Conservation (phyloP, 2,113 vertebrate genomes). For the Haliaeetus leucogaster region DNA sequence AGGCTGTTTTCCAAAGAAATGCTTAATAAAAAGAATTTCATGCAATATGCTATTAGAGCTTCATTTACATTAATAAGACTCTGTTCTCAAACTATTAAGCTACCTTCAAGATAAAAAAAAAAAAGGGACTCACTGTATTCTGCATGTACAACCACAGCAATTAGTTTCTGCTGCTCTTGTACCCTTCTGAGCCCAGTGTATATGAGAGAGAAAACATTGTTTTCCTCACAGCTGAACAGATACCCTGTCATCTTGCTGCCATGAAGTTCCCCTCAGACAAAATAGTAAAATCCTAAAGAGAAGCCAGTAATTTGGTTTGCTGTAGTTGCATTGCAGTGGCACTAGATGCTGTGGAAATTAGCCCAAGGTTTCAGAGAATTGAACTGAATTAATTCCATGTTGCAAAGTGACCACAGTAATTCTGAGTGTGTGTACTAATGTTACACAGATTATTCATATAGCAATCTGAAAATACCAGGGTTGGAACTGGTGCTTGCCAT, state of each 20-base stretch:
- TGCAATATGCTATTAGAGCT: conserved; percentile 30
- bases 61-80: conserved; percentile 53
- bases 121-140: background rate
- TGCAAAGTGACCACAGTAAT: background rate
- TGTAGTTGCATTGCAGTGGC: background rate
- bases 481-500: too few relatives aligned
- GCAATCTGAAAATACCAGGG: background rate
- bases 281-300: background rate
- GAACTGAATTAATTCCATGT: fast-evolving
- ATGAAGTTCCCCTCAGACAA: background rate
- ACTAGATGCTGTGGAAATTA: background rate
- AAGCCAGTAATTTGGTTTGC: background rate
- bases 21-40: conserved; percentile 49
- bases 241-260: background rate
- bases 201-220: background rate
- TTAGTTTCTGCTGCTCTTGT: conserved; percentile 5
- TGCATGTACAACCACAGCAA: background rate
- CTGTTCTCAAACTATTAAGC: conserved; percentile 36
- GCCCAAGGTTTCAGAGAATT: background rate
- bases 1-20: conserved; percentile 28
- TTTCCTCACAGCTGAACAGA: background rate
- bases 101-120: conserved; percentile 41
- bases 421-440: background rate
- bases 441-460: background rate
- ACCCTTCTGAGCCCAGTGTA: background rate